Base-by-base conservation (phyloP, 1,140 invertebrate genomes). In the Copidosoma floridanum region DNA sequence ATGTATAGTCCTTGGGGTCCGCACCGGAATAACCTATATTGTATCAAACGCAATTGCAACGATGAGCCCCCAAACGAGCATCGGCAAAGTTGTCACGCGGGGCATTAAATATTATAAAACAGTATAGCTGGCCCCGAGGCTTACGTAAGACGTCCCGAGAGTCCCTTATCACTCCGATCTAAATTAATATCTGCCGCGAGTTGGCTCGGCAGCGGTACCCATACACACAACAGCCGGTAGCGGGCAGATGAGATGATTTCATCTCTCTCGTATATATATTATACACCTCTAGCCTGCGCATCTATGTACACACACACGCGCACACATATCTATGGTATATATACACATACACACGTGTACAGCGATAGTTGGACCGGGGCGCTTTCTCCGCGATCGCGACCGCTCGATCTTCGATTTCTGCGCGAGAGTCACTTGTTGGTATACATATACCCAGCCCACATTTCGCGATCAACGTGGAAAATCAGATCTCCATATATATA, bases 151-250 rank as follows among this genome's bases (percentile, higher is more conserved):
- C 27, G 18, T 16, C 20, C n/a, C 24, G 24, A 16, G 20, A 64
- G 53, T 69, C 47, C 47, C 61, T 68, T 69, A 69, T 57, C 59
- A 44, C 20, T 60, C 18, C 16, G 26, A 61, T 61, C 59, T 61
- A 61, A 61, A 55, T 61, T 55, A 61, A 56, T 61, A 61, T 61
- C 46, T 50, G 21, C 21, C 16, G 27, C 14, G 18, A 0, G 11
- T n/a, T n/a, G n/a, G n/a, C n/a, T n/a, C n/a, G n/a, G n/a, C n/a
- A n/a, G n/a, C n/a, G n/a, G n/a, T n/a, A n/a, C n/a, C n/a, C n/a
- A n/a, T n/a, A n/a, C 38, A 5, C 38, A 16, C 6, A 16, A 16
- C 5, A 4, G 4, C 38, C 16, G 38, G 5, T 7, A 41, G 38
- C 38, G n/a, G 24, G 51, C 47, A 53, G 40, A 60, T 48, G 51